Evolutionary conservation across 2,888 invertebrate genomes (phyloP).

Genomic region (Coelopa pilipes): DNA sequence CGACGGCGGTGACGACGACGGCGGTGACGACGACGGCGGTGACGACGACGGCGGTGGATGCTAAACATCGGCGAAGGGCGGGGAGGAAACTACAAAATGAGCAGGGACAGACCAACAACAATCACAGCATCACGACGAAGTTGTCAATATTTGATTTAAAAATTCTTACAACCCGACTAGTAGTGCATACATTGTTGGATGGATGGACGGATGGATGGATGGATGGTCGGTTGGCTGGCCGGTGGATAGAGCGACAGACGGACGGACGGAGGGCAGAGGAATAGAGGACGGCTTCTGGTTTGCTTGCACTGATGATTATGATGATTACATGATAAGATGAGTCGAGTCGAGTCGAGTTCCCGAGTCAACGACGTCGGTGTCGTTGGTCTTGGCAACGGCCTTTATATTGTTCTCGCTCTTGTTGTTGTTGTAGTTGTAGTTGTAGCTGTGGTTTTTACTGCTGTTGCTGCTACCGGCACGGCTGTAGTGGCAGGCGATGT

Average conservation of each 20-base stretch:
- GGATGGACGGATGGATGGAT: no score
- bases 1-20: slow-evolving; percentile 37
- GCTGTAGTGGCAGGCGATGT: background rate
- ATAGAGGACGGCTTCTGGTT: slow-evolving; percentile 26
- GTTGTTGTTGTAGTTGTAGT: slow-evolving; percentile 18
- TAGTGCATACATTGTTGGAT: slow-evolving; percentile 9
- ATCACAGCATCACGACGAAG: slow-evolving; percentile 40
- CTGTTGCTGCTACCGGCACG: slow-evolving; percentile 18
- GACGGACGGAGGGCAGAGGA: background rate
- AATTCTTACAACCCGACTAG: slow-evolving; percentile 51
- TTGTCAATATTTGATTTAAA: slow-evolving; percentile 62
- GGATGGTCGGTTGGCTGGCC: no score
- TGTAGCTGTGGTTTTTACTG: background rate
- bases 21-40: background rate
- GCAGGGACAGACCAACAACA: slow-evolving; percentile 57
- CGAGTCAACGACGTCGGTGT: background rate
- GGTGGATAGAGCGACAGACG: background rate
- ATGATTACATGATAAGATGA: slow-evolving; percentile 28
- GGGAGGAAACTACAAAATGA: slow-evolving; percentile 50
- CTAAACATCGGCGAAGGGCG: slow-evolving; percentile 46
- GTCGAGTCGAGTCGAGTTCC: background rate
- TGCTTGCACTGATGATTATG: slow-evolving; percentile 34
- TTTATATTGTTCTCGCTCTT: slow-evolving; percentile 15
- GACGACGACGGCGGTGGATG: background rate
- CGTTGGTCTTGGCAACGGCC: slow-evolving; percentile 2